phyloP scores from a whole-genome alignment of 2,797 vertebrate species.

The Scleropages formosus region DNA sequence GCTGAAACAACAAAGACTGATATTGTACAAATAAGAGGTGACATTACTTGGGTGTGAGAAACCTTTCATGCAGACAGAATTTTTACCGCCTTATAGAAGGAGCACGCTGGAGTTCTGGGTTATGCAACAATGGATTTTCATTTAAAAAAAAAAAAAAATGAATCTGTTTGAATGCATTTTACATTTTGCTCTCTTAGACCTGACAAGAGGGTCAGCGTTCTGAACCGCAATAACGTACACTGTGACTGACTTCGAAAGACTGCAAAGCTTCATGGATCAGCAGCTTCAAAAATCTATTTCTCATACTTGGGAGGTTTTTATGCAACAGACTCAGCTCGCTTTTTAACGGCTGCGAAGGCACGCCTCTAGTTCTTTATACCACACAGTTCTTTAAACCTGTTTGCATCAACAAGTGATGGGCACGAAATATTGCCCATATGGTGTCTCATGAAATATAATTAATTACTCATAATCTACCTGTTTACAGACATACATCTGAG shows the following conservation, averaged over 20 bases:
- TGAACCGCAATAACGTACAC: conserved; percentile 12
- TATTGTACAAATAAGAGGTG: neutral
- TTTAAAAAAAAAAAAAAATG: neutral
- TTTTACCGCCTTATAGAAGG: too few relatives aligned
- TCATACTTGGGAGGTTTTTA: neutral
- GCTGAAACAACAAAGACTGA: neutral
- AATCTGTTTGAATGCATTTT: neutral
- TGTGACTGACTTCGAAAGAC: neutral
- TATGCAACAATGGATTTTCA: neutral
- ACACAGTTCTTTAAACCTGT: too few relatives aligned
- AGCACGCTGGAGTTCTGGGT: neutral
- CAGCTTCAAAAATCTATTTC: neutral
- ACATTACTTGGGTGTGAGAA: too few relatives aligned
- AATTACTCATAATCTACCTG: too few relatives aligned
- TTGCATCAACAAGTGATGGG: too few relatives aligned
- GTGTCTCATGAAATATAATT: too few relatives aligned
- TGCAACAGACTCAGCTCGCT: too few relatives aligned
- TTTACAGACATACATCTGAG: too few relatives aligned
- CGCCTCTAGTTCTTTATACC: too few relatives aligned
- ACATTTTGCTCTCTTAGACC: neutral
- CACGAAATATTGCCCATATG: too few relatives aligned
- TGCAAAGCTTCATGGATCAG: neutral
- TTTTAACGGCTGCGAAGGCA: too few relatives aligned
- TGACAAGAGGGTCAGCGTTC: neutral
- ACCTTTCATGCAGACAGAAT: too few relatives aligned